Conservation (phyloP, 2,888 invertebrate genomes). For the Axea sp. region DNA sequence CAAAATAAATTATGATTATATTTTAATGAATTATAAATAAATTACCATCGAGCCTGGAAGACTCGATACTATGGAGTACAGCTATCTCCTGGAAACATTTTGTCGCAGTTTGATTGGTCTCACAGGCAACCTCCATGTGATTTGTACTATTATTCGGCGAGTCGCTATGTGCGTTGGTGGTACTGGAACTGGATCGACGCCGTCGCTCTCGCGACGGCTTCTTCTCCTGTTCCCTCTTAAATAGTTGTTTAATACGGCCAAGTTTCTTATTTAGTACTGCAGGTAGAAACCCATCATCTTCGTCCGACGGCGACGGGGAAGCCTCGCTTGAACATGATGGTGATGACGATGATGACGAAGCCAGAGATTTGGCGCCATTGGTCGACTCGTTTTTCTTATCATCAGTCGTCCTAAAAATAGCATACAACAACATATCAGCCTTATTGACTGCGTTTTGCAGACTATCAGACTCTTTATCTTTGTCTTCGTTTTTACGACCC, state of each 20-base stretch:
- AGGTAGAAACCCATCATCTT: slow-evolving; percentile 71
- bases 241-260: slow-evolving; percentile 72
- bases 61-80: background rate
- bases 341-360: slow-evolving; percentile 31
- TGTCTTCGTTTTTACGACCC: slow-evolving; percentile 1
- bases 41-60: slow-evolving; percentile 51
- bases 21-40: no score
- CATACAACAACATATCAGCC: slow-evolving; percentile 81
- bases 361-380: slow-evolving; percentile 67
- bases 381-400: slow-evolving; percentile 62
- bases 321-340: slow-evolving; percentile 32
- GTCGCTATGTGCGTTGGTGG: slow-evolving; percentile 56
- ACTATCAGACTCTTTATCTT: slow-evolving; percentile 40
- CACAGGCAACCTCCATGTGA: slow-evolving; percentile 56
- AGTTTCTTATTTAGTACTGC: slow-evolving; percentile 73
- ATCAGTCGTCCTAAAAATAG: slow-evolving; percentile 79
- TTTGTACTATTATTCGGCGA: slow-evolving; percentile 71
- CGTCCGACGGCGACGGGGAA: slow-evolving; percentile 45
- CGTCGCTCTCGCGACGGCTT: slow-evolving; percentile 24
- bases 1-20: no score
- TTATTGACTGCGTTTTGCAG: slow-evolving; percentile 73
- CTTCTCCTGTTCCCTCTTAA: slow-evolving; percentile 67
- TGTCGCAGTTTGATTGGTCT: background rate
- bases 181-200: slow-evolving; percentile 10
- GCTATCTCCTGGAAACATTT: background rate